Base-by-base conservation (phyloP, 2,797 vertebrate species). In the Enteromius anoplus region DNA sequence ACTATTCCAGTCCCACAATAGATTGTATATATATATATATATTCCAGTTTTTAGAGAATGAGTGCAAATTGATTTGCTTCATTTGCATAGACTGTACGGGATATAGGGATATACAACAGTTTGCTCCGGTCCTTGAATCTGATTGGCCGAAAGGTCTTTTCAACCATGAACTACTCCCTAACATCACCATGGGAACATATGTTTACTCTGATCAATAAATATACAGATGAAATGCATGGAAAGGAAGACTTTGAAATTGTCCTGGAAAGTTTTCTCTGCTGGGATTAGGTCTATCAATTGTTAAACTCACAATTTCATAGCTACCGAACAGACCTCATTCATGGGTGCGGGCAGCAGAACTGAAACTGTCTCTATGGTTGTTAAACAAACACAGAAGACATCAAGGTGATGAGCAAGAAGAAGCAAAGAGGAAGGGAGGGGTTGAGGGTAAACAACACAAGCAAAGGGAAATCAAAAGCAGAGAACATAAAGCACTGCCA, bases 341-440 rank as follows among this genome's bases (percentile, higher is more conserved):
- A 73, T 51, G 66, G 34, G n/a, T 65, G 81, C 65, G 70, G 58
- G 60, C 88, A 80, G 81, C 84, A 58, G 75, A 81, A 65, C 75
- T 65, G 53, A 82, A 85, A 88, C 60, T 37, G 66, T 77, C 73
- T 83, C 71, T 78, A 58, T 78, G 85, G 85, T 66, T 78, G 80
- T 85, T 87, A 84, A 82, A 84, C 88, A 88, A 89, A 86, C 69
- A 86, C 72, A 84, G 79, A 83, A 73, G 82, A 87, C 3, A 77
- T 73, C 49, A 69, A 81, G 77, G 83, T 78, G 73, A 82, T 76
- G 84, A 86, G 80, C 68, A 72, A 47, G 68, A 81, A n/a, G n/a
- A 72, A 11, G 68, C 12, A 12, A 58, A 60, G 45, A 34, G 49
- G 66, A 78, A 40, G 40, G 83, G 55, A 76, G 19, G 19, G 73